Percentiles rank a stretch among this genome's conserved stretches.
Conservation (phyloP, 1,140 invertebrate species). For the Tetragonula clypearis region DNA sequence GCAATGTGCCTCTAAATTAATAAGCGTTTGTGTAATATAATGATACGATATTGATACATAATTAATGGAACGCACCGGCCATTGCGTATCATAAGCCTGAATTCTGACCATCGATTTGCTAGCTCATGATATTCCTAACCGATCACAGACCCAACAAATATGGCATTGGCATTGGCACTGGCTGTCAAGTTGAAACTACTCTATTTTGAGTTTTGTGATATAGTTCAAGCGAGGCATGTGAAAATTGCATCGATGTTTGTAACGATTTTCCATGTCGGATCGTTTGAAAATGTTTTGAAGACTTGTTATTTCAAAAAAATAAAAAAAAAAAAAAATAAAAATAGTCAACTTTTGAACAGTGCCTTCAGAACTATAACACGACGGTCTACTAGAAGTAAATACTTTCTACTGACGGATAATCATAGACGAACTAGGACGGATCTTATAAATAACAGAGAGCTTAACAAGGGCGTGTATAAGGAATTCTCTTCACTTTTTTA, state of each 20-base stretch:
- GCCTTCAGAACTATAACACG: slow-evolving; percentile 79
- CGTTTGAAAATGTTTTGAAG: slow-evolving; percentile 59
- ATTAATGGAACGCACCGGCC: slow-evolving; percentile 65
- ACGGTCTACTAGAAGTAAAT: slow-evolving; percentile 75
- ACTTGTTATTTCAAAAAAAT: slow-evolving; percentile 61
- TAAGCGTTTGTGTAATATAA: slow-evolving; percentile 80
- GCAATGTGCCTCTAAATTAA: slow-evolving; percentile 81
- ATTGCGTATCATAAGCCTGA: slow-evolving; percentile 71
- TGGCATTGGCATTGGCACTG: slow-evolving; percentile 70
- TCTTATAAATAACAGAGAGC: slow-evolving; percentile 64
- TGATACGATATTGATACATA: slow-evolving; percentile 70
- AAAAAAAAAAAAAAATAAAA: slow-evolving; percentile 26
- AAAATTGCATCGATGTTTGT: slow-evolving; percentile 70
- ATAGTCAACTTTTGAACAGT: slow-evolving; percentile 75
- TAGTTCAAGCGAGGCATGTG: slow-evolving; percentile 70
- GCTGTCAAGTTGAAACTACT: slow-evolving; percentile 73
- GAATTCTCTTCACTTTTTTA: slow-evolving; percentile 51
- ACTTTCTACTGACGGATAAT: slow-evolving; percentile 67
- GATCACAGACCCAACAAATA: slow-evolving; percentile 71
- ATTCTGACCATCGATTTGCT: slow-evolving; percentile 72
- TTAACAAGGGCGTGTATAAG: slow-evolving; percentile 51
- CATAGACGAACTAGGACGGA: slow-evolving; percentile 65
- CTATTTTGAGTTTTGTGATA: slow-evolving; percentile 77
- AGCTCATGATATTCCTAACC: slow-evolving; percentile 68
- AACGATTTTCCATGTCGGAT: slow-evolving; percentile 69